Conservation (phyloP, 2,113 vertebrate genomes). For the Poeciliopsis retropinna region DNA sequence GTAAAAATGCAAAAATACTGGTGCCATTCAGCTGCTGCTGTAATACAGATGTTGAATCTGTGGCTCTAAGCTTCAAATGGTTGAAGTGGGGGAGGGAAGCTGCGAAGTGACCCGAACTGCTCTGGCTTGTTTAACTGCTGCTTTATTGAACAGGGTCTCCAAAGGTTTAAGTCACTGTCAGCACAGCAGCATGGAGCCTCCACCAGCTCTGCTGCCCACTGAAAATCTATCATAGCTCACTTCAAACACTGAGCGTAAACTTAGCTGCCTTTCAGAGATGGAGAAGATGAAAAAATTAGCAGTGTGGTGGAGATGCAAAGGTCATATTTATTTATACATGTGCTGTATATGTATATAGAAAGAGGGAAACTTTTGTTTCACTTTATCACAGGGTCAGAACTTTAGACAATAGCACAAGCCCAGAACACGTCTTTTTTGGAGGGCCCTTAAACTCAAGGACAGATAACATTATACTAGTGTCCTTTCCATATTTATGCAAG, state of each 20-base stretch:
- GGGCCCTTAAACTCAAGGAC: conserved; percentile 59
- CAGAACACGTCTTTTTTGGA: neutral
- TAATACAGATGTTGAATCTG: conserved; percentile 23
- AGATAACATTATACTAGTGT: conserved; percentile 64
- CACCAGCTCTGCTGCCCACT: conserved; percentile 57
- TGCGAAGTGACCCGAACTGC: conserved; percentile 64
- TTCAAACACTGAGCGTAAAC: conserved; percentile 53
- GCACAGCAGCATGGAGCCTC: conserved; percentile 50
- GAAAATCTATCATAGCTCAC: conserved; percentile 65
- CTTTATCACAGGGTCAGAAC: conserved; percentile 55
- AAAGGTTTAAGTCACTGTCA: conserved; percentile 61
- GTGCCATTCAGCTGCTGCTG: conserved; percentile 25
- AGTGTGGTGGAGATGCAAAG: conserved; percentile 23
- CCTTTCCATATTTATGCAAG: conserved; percentile 22
- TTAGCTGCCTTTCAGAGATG: conserved; percentile 58
- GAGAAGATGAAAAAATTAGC: conserved; percentile 55
- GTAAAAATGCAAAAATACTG: neutral
- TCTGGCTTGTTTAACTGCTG: conserved; percentile 69
- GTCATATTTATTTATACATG: conserved; percentile 27
- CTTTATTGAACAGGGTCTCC: conserved; percentile 73
- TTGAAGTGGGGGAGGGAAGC: conserved; percentile 42
- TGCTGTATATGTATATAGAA: conserved; percentile 1
- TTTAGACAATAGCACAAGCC: conserved; percentile 36
- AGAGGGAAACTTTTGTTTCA: conserved; percentile 43
- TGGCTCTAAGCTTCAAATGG: conserved; percentile 31